Percentiles rank a stretch among this genome's conserved stretches.
Conservation (phyloP, 2,113 vertebrate species). For the Phalacrocorax carbo region DNA sequence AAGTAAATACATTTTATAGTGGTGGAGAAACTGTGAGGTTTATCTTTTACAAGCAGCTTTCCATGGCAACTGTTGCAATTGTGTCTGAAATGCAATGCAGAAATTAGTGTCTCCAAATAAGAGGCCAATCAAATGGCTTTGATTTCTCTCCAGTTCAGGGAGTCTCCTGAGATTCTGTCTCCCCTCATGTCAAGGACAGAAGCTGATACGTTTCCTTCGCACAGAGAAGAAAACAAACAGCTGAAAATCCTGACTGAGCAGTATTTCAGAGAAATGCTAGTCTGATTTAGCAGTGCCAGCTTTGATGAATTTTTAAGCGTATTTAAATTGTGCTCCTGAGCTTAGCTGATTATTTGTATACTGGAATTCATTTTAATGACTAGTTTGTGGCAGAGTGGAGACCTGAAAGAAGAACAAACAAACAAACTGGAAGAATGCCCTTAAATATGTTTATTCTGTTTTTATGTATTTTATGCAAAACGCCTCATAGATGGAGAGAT, state of each 20-base stretch:
- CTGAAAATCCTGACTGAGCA: neutral
- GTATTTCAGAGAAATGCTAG: neutral
- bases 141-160: neutral
- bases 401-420: neutral
- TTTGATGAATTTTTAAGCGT: neutral
- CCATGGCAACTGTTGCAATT: slow-evolving; percentile 31
- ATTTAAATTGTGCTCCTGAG: neutral
- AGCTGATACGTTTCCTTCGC: slow-evolving; percentile 4
- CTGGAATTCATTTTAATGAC: neutral
- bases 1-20: slow-evolving; percentile 9
- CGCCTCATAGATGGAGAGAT: neutral
- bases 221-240: neutral
- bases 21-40: neutral
- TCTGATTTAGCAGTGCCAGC: neutral
- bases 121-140: neutral
- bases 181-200: slow-evolving; percentile 29
- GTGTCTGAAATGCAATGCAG: neutral
- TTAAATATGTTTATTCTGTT: neutral
- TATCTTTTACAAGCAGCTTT: slow-evolving; percentile 24
- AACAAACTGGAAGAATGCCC: neutral
- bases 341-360: neutral
- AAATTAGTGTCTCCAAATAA: neutral
- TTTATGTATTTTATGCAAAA: neutral
- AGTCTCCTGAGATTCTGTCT: slow-evolving; percentile 7
- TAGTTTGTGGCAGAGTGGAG: neutral